Percentiles rank a stretch among this genome's conserved stretches.
Evolutionary conservation across 2,113 vertebrate species (phyloP).

Genomic region (Grantiella picta): DNA sequence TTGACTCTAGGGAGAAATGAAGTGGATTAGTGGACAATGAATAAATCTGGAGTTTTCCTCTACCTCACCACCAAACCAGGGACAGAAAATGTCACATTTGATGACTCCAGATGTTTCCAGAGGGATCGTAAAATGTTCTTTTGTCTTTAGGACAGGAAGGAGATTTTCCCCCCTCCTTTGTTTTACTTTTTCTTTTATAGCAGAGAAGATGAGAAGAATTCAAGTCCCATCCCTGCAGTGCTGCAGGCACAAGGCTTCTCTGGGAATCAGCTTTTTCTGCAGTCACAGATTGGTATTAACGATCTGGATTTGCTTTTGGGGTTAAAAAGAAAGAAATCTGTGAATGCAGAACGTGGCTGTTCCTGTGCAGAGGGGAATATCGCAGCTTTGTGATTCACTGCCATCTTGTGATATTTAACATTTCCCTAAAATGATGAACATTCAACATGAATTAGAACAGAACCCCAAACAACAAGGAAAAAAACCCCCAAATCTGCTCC

Average conservation of each 20-base stretch:
- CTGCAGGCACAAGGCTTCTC: not conserved
- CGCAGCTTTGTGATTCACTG: not conserved
- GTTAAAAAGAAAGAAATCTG: not conserved
- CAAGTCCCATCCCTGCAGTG: not conserved
- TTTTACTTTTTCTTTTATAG: not conserved
- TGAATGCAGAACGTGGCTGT: not conserved
- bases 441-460: not conserved
- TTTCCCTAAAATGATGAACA: not conserved
- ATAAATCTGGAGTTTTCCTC: not conserved
- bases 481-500: not conserved
- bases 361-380: not conserved
- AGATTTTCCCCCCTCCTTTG: not conserved
- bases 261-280: not conserved
- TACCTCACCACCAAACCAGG: not conserved
- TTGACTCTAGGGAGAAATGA: not conserved
- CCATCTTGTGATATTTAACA: not conserved
- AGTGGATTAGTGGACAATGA: not conserved
- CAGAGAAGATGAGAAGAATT: not conserved
- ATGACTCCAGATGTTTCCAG: not conserved
- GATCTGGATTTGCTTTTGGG: not conserved
- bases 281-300: not conserved
- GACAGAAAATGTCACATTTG: not conserved
- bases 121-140: not conserved
- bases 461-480: not conserved
- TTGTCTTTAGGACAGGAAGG: not conserved